Evolutionary conservation across 2,797 vertebrate genomes (phyloP).

Genomic region (Pelobates cultripes): DNA sequence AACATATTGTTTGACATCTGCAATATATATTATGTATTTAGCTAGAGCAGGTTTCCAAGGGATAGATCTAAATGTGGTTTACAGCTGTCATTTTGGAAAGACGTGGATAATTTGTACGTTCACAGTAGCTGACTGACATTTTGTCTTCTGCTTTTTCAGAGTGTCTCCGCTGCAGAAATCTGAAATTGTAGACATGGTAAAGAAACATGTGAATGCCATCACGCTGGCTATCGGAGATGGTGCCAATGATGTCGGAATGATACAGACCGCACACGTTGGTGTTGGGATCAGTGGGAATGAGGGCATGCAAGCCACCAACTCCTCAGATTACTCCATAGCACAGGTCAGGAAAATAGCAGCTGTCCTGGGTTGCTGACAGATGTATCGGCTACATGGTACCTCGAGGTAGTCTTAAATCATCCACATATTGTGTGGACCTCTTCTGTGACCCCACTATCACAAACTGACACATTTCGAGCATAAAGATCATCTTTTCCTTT

Average conservation of each 20-base stretch:
- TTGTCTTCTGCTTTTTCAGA: slow-evolving; percentile 73
- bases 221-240: slow-evolving; percentile 97
- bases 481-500: no score
- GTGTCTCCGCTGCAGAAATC: slow-evolving; percentile 98
- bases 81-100: slow-evolving; percentile 66
- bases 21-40: slow-evolving; percentile 59
- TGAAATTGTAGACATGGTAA: slow-evolving; percentile 98
- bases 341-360: slow-evolving; percentile 79
- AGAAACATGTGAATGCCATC: slow-evolving; percentile 96
- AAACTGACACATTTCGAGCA: background rate
- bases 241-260: slow-evolving; percentile 98
- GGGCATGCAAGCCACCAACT: slow-evolving; percentile 98
- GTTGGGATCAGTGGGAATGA: slow-evolving; percentile 98
- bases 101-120: slow-evolving; percentile 44
- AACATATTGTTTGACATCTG: slow-evolving; percentile 61
- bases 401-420: slow-evolving; percentile 3
- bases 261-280: slow-evolving; percentile 96
- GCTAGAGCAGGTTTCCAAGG: slow-evolving; percentile 61
- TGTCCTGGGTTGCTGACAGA: background rate
- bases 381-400: background rate
- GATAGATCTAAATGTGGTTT: slow-evolving; percentile 64
- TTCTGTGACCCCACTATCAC: slow-evolving; percentile 27
- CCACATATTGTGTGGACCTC: background rate
- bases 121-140: slow-evolving; percentile 63
- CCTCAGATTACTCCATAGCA: slow-evolving; percentile 96